A percentile compares a stretch with the other conserved stretches of the same genome.
These are phyloP conservation scores for Syrista parreyssii DNA, from an alignment of 2,888 invertebrate species.

Conservation along the genomic window DNA sequence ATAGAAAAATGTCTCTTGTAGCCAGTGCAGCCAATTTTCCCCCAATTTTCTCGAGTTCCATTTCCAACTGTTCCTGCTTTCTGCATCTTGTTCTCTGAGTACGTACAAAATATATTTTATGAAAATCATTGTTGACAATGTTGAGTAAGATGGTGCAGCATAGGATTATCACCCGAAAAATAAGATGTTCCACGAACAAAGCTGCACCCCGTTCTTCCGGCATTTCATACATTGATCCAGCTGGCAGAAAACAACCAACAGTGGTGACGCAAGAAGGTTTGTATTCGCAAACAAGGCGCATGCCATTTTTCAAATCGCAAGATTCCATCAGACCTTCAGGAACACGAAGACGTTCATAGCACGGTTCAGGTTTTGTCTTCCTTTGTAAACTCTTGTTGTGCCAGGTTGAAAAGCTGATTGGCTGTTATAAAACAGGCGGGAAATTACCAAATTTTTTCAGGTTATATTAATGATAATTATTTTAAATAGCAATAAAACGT, in stretches of 20 bases:
- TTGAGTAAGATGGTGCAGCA: not conserved
- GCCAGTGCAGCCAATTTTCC: conserved; percentile 39
- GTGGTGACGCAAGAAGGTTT: conserved; percentile 38
- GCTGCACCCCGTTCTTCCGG: conserved; percentile 44
- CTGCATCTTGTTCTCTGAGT: conserved; percentile 35
- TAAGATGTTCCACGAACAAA: conserved; percentile 45
- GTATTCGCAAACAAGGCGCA: conserved; percentile 40
- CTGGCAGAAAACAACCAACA: conserved; percentile 43
- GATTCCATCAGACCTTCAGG: conserved; percentile 33
- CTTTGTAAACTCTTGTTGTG: not conserved
- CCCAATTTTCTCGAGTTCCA: conserved; percentile 37
- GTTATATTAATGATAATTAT: not conserved
- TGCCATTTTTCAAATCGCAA: conserved; percentile 36
- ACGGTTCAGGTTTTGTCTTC: not conserved
- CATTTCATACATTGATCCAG: conserved; percentile 44
- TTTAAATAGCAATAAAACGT: not conserved
- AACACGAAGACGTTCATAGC: conserved; percentile 15
- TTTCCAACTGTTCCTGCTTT: conserved; percentile 33
- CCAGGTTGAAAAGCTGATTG: conserved; percentile 4
- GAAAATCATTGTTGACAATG: not conserved
- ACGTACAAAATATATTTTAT: not conserved
- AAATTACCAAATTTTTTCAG: not conserved
- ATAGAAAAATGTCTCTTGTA: conserved; percentile 46
- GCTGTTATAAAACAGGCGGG: not conserved
- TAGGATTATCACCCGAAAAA: conserved; percentile 38